Evolutionary conservation across 1,140 invertebrate species (phyloP).

Genomic region (Euwallacea fornicatus): DNA sequence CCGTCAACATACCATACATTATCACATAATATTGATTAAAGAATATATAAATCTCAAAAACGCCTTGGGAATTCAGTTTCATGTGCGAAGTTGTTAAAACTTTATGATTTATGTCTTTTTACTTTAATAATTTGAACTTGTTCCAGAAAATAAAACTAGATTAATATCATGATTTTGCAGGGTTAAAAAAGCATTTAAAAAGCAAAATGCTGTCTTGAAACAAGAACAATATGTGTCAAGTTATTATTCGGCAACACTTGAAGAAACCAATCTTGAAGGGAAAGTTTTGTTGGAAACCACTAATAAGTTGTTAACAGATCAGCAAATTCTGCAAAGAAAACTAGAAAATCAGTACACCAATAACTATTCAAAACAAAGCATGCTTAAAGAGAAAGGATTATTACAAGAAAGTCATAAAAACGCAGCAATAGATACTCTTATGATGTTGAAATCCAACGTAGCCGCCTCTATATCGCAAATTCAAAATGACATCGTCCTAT

Average conservation of each 20-base stretch:
- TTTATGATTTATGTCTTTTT: background rate
- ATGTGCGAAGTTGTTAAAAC: background rate
- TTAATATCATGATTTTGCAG: background rate
- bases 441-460: no score
- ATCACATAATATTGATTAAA: no score
- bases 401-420: no score
- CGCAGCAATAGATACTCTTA: no score
- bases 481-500: no score
- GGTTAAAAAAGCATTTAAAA: conserved; percentile 25
- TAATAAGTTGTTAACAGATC: conserved; percentile 21
- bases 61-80: background rate
- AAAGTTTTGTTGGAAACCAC: conserved; percentile 33
- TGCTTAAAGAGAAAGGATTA: conserved; percentile 19
- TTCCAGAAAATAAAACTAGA: background rate
- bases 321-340: conserved; percentile 35
- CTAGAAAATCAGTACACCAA: conserved; percentile 39
- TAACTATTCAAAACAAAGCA: conserved; percentile 31
- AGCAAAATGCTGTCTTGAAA: conserved; percentile 25
- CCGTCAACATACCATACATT: no score
- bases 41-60: background rate
- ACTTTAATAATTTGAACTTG: no score
- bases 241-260: conserved; percentile 28
- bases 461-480: no score
- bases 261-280: conserved; percentile 25
- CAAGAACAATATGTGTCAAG: conserved; percentile 36